Percentiles rank a stretch among this genome's conserved stretches.
These are phyloP conservation scores for Spheniscus humboldti DNA, from an alignment of 2,797 vertebrate genomes.

Conservation along the genomic window DNA sequence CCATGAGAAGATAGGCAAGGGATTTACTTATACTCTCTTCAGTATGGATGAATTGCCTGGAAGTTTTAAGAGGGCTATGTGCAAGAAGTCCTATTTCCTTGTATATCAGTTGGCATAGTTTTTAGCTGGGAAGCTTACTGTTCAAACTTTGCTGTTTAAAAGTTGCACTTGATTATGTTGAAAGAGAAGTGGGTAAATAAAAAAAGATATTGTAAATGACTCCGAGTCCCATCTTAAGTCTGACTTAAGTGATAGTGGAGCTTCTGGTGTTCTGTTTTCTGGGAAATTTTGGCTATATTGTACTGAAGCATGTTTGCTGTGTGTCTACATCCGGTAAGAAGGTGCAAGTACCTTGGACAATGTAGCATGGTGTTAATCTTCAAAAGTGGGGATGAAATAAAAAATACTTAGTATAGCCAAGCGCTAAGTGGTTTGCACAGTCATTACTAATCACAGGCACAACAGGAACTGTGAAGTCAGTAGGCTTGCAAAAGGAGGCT, in stretches of 20 bases:
- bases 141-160: not conserved
- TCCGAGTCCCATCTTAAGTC: not conserved
- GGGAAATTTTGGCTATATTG: not conserved
- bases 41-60: not conserved
- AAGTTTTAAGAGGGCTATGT: not conserved
- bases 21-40: not conserved
- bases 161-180: not conserved
- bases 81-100: not conserved
- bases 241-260: not conserved
- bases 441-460: not conserved
- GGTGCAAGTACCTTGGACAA: not conserved
- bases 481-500: not conserved
- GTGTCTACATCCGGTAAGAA: not conserved
- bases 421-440: not conserved
- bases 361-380: not conserved
- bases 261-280: not conserved
- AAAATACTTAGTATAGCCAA: not conserved
- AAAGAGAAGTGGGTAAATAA: not conserved
- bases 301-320: not conserved
- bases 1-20: not conserved
- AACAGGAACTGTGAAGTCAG: constrained; percentile 10
- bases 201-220: not conserved
- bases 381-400: not conserved
- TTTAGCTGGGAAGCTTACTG: not conserved
- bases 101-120: fast-evolving